These are phyloP conservation scores for Arctopsyche grandis DNA, from an alignment of 1,140 invertebrate species.

Conservation along the genomic window DNA sequence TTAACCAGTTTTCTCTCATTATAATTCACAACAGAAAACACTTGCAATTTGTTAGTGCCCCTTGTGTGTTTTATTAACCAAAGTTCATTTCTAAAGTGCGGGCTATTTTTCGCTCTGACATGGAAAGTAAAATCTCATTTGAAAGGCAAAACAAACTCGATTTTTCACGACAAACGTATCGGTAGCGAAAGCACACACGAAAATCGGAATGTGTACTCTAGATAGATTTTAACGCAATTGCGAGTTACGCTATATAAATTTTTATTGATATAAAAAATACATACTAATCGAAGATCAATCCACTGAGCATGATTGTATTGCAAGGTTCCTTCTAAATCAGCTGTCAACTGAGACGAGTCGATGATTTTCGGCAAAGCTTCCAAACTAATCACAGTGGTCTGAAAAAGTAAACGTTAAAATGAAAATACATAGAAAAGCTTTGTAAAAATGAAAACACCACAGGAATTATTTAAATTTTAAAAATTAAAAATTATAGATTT, in stretches of 20 bases:
- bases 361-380: constrained; percentile 93
- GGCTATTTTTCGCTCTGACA: too few relatives aligned
- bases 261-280: constrained; percentile 52
- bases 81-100: too few relatives aligned
- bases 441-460: not conserved
- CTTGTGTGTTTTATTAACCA: too few relatives aligned
- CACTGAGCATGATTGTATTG: constrained; percentile 96
- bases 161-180: too few relatives aligned
- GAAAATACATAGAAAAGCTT: not conserved
- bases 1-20: too few relatives aligned
- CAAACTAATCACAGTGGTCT: constrained; percentile 96
- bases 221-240: too few relatives aligned
- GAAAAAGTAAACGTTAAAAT: constrained; percentile 66
- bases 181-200: too few relatives aligned
- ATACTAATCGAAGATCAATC: constrained; percentile 89
- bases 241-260: too few relatives aligned
- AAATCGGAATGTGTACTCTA: too few relatives aligned
- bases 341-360: constrained; percentile 90
- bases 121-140: too few relatives aligned
- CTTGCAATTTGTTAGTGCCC: not conserved
- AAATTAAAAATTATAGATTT: not conserved
- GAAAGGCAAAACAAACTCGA: too few relatives aligned
- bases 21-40: not conserved
- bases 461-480: not conserved
- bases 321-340: constrained; percentile 92